Evolutionary conservation across 2,888 invertebrate genomes (phyloP), one percentile per base, ranked within the genome.

Genomic region (Platycheirus albimanus): DNA sequence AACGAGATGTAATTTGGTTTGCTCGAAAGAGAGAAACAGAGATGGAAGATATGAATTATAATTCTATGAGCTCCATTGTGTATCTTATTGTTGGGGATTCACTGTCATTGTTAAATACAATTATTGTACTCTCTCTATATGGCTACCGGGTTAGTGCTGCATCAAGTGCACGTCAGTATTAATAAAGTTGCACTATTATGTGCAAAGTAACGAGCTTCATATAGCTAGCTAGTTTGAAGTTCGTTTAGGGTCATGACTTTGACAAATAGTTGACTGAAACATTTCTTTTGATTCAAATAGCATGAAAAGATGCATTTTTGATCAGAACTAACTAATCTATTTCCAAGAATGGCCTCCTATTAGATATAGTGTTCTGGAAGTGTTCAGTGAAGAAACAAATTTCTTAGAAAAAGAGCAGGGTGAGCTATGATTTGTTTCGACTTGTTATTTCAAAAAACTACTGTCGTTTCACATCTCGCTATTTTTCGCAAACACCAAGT

Each of bases 141-240:
- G n/a, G 56, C 76, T 72, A 77, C 67, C 56, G 56, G 67, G 72
- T 63, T 38, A 54, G 56, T 52, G 76, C 51, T 28, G 24, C 81
- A 67, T 67, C 77, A 78, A 77, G 77, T 72, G 71, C 77, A 78
- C 67, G 71, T 77, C 72, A 77, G 72, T 83, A 67, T 72, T 81
- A 81, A 77, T 83, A 72, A 71, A 77, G 47, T 38, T 36, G 49
- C 33, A 64, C 63, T 52, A 67, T 67, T 52, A 17, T 51, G 52
- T 38, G 54, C 15, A 33, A 56, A 47, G 38, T 19, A 69, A 19
- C 4, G 3, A 45, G 33, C 33, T 52, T 33, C 0, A 11, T 30
- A 28, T 15, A 17, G 11, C 6, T 24, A 6, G 24, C 24, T 24
- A 24, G 7, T 33, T n/a, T 47, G 38, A 51, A 64, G 77, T 64